Evolutionary conservation across 2,888 invertebrate genomes (phyloP), one percentile per base, ranked within the genome.

Genomic region (Drosophila putrida): DNA sequence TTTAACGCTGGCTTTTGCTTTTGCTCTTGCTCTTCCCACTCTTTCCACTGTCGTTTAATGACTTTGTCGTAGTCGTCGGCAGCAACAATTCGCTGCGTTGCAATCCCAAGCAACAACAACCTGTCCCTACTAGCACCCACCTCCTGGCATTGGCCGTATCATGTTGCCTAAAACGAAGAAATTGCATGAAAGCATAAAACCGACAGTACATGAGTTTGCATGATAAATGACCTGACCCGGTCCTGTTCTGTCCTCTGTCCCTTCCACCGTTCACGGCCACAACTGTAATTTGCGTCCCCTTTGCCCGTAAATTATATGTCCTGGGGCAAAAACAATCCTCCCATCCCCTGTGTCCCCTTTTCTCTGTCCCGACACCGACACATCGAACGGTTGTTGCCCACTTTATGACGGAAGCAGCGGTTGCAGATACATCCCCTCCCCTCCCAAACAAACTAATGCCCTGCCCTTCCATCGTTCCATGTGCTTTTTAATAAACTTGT

Each of bases 101-200:
- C 65, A 58, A 49, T 4, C 13, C 33, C 38, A 44, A n/a, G n/a
- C n/a, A n/a, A n/a, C n/a, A n/a, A 43, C 78, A 51, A 20, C 20
- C 20, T 4, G 39, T 0, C 13, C 20, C 49, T 4, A 49, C 3
- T 2, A 20, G 3, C 20, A 49, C 25, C 13, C 28, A 5, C 33
- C 8, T 27, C 11, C 64, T 49, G 44, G 38, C 75, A 61, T 51
- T 69, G 70, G 80, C 60, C 62, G 67, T 72, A 80, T 88, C 88
- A 63, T 86, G 73, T 88, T 88, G 83, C 88, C 84, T 85, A 82
- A 68, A 88, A 78, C 74, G 74, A 78, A 88, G 86, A 85, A 89
- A 84, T 86, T 84, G 80, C 78, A 80, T 80, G 78, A 80, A 89
- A 79, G 86, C 81, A 90, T 90, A 86, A 88, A 88, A 89, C 78